Conservation (phyloP, 2,888 invertebrate genomes). For the Parthenolecanium corni region DNA sequence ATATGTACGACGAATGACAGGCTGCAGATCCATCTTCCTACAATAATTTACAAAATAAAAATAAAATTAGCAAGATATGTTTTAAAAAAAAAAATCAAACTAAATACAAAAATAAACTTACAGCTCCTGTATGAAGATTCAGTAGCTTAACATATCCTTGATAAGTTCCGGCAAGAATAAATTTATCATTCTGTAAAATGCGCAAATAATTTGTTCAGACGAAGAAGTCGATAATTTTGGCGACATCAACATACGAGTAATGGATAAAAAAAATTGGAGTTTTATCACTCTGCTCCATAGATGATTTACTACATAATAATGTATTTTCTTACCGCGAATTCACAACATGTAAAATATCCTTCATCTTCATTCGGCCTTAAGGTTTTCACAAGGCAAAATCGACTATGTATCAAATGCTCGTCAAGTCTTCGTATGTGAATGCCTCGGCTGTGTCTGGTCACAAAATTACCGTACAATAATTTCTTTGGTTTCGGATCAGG, state of each 20-base stretch:
- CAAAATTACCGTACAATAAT: conserved; percentile 58
- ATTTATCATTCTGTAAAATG: conserved; percentile 41
- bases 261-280: not conserved
- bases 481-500: conserved; percentile 69
- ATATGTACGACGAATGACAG: conserved; percentile 79
- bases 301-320: too few relatives aligned
- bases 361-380: conserved; percentile 59
- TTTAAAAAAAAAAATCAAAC: not conserved
- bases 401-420: conserved; percentile 69
- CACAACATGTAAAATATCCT: conserved; percentile 62
- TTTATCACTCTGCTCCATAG: not conserved
- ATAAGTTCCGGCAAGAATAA: conserved; percentile 76
- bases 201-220: conserved; percentile 29
- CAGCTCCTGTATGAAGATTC: conserved; percentile 64
- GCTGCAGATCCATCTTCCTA: conserved; percentile 63
- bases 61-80: not conserved
- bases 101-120: conserved; percentile 35
- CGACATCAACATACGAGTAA: not conserved
- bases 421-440: conserved; percentile 56
- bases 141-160: conserved; percentile 81
- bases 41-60: not conserved
- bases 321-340: conserved; percentile 48
- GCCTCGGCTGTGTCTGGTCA: conserved; percentile 47
- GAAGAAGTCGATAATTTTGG: not conserved
- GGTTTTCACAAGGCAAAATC: conserved; percentile 63